Conservation (phyloP, 1,140 invertebrate species). For the Tribolium madens region DNA sequence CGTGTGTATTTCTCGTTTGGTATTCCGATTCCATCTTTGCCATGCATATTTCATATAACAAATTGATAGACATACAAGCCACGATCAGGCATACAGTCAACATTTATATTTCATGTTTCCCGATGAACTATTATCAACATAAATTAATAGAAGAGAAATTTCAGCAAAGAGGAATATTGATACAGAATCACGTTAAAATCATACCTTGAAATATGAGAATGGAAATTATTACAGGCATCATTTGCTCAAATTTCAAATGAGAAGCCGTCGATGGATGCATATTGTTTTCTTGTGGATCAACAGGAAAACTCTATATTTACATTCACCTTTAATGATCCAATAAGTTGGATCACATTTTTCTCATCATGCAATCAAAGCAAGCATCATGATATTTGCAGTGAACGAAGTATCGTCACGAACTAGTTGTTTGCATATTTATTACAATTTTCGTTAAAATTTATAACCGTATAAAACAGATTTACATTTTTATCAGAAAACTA, state of each 20-base stretch:
- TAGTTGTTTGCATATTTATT: slow-evolving; percentile 5
- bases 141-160: slow-evolving; percentile 11
- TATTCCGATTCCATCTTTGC: slow-evolving; percentile 33
- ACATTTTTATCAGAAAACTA: slow-evolving; percentile 2
- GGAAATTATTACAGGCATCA: slow-evolving; percentile 3
- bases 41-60: slow-evolving; percentile 30
- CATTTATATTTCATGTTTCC: slow-evolving; percentile 26
- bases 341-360: not conserved
- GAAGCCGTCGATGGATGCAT: not conserved
- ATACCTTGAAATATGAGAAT: not conserved
- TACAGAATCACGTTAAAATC: not conserved
- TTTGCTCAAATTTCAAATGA: not conserved
- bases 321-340: not conserved
- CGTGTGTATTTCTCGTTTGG: slow-evolving; percentile 7
- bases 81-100: not conserved
- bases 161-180: not conserved
- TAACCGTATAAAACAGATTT: not conserved
- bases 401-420: not conserved
- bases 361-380: not conserved
- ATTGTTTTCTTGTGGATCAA: not conserved
- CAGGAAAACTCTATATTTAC: not conserved
- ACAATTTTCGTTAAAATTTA: slow-evolving; percentile 7
- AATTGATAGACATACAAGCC: slow-evolving; percentile 23
- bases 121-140: not conserved
- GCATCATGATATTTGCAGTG: not conserved